These are phyloP conservation scores for Calephelis nemesis DNA, from an alignment of 1,140 invertebrate species.

Conservation along the genomic window DNA sequence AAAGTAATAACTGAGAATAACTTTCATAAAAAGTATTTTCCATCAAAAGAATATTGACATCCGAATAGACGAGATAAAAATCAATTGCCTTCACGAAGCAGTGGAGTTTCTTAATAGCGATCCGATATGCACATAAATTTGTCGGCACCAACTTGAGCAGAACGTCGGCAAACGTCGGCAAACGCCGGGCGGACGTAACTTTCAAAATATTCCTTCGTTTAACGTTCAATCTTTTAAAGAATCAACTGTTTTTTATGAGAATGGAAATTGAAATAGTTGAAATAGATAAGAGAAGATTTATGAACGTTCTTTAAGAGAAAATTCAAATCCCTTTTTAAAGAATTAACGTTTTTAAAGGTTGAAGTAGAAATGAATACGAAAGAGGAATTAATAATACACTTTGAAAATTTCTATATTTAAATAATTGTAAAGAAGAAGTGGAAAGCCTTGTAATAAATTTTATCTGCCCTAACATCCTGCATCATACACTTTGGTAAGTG, in stretches of 20 bases:
- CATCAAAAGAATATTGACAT: conserved; percentile 19
- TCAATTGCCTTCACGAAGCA: conserved; percentile 16
- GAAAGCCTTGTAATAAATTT: too few relatives aligned
- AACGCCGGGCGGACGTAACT: conserved; percentile 26
- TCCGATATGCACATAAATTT: conserved; percentile 60
- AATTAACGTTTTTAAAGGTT: too few relatives aligned
- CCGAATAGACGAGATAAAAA: conserved; percentile 19
- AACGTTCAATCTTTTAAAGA: conserved; percentile 20
- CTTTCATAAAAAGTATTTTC: conserved; percentile 14
- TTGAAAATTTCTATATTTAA: too few relatives aligned
- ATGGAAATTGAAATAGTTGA: conserved; percentile 13
- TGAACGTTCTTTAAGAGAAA: too few relatives aligned
- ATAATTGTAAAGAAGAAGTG: too few relatives aligned
- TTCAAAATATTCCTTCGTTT: conserved; percentile 25
- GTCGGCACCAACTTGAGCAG: conserved; percentile 27
- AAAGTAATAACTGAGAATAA: conserved; percentile 3
- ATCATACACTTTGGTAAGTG: too few relatives aligned
- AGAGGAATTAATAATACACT: too few relatives aligned
- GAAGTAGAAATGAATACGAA: too few relatives aligned
- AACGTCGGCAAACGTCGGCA: conserved; percentile 7
- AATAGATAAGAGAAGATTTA: conserved; percentile 1
- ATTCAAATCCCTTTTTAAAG: too few relatives aligned
- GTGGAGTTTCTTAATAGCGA: conserved; percentile 33
- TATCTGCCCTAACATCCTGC: too few relatives aligned
- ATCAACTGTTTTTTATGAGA: conserved; percentile 11